Base-by-base conservation (phyloP, 2,113 vertebrate species). In the Corythaixoides concolor region DNA sequence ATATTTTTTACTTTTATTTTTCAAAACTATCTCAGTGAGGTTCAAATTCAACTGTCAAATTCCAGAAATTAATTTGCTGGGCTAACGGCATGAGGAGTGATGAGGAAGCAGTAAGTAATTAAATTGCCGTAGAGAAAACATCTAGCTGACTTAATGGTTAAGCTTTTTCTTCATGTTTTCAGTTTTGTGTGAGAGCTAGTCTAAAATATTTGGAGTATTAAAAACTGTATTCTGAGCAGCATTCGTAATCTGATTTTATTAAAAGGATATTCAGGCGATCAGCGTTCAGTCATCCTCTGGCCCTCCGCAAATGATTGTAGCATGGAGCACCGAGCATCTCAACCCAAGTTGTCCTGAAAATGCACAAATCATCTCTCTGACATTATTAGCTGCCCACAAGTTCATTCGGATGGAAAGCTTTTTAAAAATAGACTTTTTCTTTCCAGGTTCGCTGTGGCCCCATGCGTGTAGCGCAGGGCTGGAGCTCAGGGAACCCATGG, bases 61-160 rank as follows among this genome's bases (percentile, higher is more conserved):
- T 80, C 43, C 43, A 39, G 47, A 70, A 84, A 80, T 67, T 77
- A 53, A 41, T 93, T 94, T 94, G 30, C 62, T 52, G 60, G 26
- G 56, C 45, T 80, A 68, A 93, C 52, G 32, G 72, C 75, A 56
- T 16, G 32, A 77, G 78, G 68, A 95, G 22, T 67, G 32, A 30
- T 32, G 32, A 76, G 67, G 79, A 95, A 96, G 84, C 78, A 41
- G 28, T n/a, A 73, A 90, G 50, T 84, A 93, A 95, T 97, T 95
- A 95, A 89, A 92, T 78, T 94, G 55, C 68, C 66, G 33, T 72
- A 58, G 75, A 88, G 86, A 94, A 89, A 94, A 58, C 60, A 79
- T 90, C 74, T 32, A 84, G 41, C 70, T 80, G 80, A 89, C 66
- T 60, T 92, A 78, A 88, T 56, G 23, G 39, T 35, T 77, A 26